Evolutionary conservation across 2,113 vertebrate species (phyloP).

Genomic region (Castor canadensis): DNA sequence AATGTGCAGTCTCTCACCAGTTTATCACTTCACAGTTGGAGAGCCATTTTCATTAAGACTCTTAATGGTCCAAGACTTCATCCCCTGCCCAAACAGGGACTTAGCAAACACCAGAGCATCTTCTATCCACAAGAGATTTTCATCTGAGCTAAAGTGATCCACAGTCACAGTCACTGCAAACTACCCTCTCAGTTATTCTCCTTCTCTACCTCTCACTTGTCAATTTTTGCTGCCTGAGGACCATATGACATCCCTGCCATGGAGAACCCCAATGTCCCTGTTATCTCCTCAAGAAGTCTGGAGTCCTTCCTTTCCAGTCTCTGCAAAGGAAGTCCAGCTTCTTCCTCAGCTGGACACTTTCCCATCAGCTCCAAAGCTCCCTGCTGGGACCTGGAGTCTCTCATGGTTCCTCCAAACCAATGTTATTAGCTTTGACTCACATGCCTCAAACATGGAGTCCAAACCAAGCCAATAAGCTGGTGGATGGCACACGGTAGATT

Average conservation of each 20-base stretch:
- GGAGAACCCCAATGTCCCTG: not conserved
- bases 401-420: not conserved
- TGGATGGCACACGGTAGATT: not conserved
- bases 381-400: not conserved
- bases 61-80: not conserved
- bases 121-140: not conserved
- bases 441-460: not conserved
- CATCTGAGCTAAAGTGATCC: not conserved
- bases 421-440: not conserved
- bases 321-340: not conserved
- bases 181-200: not conserved
- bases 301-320: not conserved
- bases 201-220: too few species aligned
- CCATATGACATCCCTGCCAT: not conserved
- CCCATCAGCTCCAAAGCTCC: not conserved
- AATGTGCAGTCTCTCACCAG: not conserved
- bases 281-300: not conserved
- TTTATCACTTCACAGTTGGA: not conserved
- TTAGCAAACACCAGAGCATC: not conserved
- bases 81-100: not conserved
- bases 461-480: not conserved
- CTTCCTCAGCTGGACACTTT: rapidly evolving
- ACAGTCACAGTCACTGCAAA: not conserved
- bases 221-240: not conserved
- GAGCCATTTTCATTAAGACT: not conserved